These are phyloP conservation scores for Characodon lateralis DNA, from an alignment of 2,797 vertebrate genomes.

Conservation along the genomic window DNA sequence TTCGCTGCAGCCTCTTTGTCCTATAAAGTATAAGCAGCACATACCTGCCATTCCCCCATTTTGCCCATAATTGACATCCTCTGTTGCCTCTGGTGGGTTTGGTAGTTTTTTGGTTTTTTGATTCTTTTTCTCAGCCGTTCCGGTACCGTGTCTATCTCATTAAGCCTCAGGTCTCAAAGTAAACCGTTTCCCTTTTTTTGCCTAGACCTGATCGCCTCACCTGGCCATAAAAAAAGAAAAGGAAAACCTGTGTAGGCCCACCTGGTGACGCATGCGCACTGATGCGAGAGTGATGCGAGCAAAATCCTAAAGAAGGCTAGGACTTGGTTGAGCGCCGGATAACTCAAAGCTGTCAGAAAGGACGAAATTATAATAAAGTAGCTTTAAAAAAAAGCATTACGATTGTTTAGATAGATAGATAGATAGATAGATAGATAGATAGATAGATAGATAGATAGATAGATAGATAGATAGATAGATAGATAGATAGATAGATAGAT, in stretches of 20 bases:
- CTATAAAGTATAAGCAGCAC: conserved; percentile 70
- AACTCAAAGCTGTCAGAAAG: background rate
- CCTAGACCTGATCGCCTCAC: conserved; percentile 90
- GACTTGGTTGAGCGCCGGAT: background rate
- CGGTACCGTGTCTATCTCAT: conserved; percentile 82
- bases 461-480: too few species aligned
- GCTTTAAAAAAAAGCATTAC: too few species aligned
- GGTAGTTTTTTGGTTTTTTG: background rate
- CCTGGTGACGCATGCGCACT: conserved; percentile 93
- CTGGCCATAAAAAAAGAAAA: conserved; percentile 88
- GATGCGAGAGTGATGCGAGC: conserved; percentile 75
- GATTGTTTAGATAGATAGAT: too few species aligned
- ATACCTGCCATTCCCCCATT: conserved; percentile 98
- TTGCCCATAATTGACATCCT: conserved; percentile 93
- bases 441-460: too few species aligned
- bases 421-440: too few species aligned
- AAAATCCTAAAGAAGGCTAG: conserved; percentile 20
- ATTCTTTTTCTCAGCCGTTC: conserved; percentile 70
- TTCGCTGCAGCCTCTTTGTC: conserved; percentile 55
- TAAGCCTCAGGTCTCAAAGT: conserved; percentile 83
- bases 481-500: too few species aligned
- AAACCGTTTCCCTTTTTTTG: conserved; percentile 85
- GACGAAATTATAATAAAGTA: background rate
- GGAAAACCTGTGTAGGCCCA: conserved; percentile 82
- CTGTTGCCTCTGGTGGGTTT: conserved; percentile 55